Conservation (phyloP, 2,888 invertebrate genomes). For the Ophraella communa region DNA sequence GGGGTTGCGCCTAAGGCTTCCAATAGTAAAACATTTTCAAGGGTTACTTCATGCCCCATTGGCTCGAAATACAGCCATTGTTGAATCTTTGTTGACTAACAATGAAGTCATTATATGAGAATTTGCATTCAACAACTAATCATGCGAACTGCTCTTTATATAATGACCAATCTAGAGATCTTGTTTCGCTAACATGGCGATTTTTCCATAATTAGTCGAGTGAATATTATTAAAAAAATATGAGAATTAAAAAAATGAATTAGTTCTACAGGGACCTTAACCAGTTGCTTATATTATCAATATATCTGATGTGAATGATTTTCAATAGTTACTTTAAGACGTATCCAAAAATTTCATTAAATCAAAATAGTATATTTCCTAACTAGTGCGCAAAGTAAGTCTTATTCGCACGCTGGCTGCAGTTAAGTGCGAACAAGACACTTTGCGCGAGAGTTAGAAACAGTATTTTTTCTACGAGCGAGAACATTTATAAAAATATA, state of each 20-base stretch:
- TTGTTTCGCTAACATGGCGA: conserved; percentile 13
- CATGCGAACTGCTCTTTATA: conserved; percentile 47
- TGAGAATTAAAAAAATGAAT: not conserved
- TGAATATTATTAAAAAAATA: not conserved
- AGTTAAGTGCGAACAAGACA: no score
- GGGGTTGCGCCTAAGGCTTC: conserved; percentile 54
- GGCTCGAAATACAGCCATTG: conserved; percentile 56
- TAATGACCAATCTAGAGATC: conserved; percentile 23
- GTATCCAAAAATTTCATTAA: no score
- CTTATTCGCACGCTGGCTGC: no score
- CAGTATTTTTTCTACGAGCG: no score
- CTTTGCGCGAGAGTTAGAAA: no score
- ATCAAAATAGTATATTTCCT: no score
- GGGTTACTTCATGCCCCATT: conserved; percentile 56
- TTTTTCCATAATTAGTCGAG: conserved; percentile 8
- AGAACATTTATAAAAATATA: no score
- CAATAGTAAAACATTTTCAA: conserved; percentile 53
- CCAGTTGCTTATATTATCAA: not conserved
- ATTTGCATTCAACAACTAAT: conserved; percentile 55
- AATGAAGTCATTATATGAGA: conserved; percentile 52
- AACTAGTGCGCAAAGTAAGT: no score
- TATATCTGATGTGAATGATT: no score
- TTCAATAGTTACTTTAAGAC: no score
- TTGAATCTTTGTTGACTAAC: conserved; percentile 53
- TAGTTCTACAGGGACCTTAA: not conserved